A percentile compares a stretch with the other conserved stretches of the same genome.
phyloP scores from a whole-genome alignment of 2,797 vertebrate species.

The Acropternis orthonyx region DNA sequence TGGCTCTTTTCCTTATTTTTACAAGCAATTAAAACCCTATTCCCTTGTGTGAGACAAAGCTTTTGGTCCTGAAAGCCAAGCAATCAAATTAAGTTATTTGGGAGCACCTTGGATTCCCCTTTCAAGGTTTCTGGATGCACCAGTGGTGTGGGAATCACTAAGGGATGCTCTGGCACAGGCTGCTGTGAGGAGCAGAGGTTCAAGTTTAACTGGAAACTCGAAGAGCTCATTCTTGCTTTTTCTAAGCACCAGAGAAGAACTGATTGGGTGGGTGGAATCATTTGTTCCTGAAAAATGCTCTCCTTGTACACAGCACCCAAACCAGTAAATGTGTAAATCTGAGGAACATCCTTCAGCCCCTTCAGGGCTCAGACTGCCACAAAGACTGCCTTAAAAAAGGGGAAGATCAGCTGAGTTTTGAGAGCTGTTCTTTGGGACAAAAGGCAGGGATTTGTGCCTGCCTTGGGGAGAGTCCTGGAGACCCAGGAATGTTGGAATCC shows the following conservation, averaged over 20 bases:
- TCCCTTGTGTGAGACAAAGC: not conserved
- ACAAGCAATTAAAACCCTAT: not conserved
- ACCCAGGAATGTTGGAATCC: not conserved
- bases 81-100: not conserved
- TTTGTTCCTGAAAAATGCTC: not conserved
- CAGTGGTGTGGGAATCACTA: too few relatives aligned
- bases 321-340: rapidly evolving
- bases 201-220: not conserved
- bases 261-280: not conserved
- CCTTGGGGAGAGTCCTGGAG: not conserved
- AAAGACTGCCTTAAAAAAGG: not conserved
- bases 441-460: not conserved
- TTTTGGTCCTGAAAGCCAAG: not conserved
- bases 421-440: not conserved
- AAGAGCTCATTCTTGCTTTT: not conserved
- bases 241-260: not conserved
- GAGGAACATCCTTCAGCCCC: not conserved
- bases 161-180: too few relatives aligned
- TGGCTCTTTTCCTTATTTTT: not conserved
- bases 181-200: not conserved
- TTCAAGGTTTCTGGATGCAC: not conserved
- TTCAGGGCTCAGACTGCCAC: not conserved
- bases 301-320: not conserved
- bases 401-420: rapidly evolving
- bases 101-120: not conserved